A percentile compares a stretch with the other conserved stretches of the same genome.
These are phyloP conservation scores for Parasteatoda lunata DNA, from an alignment of 2,888 invertebrate species.

Conservation along the genomic window DNA sequence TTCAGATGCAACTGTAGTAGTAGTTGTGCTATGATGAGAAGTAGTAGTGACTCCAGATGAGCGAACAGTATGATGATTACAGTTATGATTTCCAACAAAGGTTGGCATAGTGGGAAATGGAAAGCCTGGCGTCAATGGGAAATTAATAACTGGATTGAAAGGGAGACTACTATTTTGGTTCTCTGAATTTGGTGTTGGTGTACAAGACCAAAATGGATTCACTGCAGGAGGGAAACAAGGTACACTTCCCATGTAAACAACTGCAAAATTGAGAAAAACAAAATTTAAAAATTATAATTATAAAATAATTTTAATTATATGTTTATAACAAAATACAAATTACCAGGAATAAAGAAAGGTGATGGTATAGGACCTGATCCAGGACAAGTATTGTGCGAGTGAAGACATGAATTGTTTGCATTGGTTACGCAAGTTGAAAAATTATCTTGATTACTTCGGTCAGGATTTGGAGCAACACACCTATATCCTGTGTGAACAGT, in stretches of 20 bases:
- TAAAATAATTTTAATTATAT: too few species aligned
- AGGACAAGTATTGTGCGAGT: constrained; percentile 11
- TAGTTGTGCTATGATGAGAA: constrained; percentile 9
- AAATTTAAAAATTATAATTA: background rate
- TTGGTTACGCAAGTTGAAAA: constrained; percentile 15
- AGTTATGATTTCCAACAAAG: background rate
- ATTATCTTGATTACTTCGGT: constrained; percentile 9
- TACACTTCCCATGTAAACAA: constrained; percentile 63
- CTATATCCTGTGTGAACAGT: background rate
- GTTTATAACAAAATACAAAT: background rate
- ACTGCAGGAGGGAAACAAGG: constrained; percentile 50
- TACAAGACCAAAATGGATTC: constrained; percentile 28
- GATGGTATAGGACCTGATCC: constrained; percentile 24
- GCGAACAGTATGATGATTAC: background rate
- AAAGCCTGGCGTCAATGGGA: background rate
- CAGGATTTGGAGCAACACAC: background rate
- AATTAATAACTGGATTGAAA: background rate
- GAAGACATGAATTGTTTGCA: constrained; percentile 32
- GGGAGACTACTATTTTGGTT: background rate
- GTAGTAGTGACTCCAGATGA: constrained; percentile 39
- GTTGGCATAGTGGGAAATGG: constrained; percentile 17
- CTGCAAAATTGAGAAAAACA: constrained; percentile 33
- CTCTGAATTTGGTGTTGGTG: background rate
- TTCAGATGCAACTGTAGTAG: constrained; percentile 19
- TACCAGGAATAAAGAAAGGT: constrained; percentile 66